Conservation (phyloP, 2,113 vertebrate genomes). For the Gila orcuttii region DNA sequence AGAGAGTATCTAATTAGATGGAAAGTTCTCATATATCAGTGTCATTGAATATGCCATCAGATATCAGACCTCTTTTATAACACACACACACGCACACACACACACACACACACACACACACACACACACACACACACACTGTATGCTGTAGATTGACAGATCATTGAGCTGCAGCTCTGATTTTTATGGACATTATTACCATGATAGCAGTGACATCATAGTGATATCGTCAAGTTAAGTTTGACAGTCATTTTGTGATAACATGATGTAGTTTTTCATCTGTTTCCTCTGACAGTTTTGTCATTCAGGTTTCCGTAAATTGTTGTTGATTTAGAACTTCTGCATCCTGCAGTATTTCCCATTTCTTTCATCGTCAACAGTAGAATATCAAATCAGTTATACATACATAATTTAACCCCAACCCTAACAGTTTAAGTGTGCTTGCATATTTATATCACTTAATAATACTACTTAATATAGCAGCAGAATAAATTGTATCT, state of each 20-base stretch:
- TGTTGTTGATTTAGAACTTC: constrained; percentile 36
- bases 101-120: background rate
- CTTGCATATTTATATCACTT: background rate
- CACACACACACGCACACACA: background rate
- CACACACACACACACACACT: background rate
- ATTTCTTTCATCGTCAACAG: background rate
- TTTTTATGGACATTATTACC: background rate
- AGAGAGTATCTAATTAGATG: background rate
- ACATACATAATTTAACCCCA: background rate
- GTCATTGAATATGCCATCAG: constrained; percentile 4
- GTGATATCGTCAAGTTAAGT: background rate
- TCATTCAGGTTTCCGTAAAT: constrained; percentile 51
- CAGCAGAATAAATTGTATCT: background rate
- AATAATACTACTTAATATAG: background rate
- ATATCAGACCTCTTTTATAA: background rate
- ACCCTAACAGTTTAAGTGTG: background rate
- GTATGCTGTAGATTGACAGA: background rate
- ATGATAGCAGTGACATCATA: constrained; percentile 6
- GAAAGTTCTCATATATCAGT: constrained; percentile 11
- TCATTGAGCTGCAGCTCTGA: background rate
- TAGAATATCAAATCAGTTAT: background rate
- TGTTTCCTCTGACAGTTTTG: constrained; percentile 60
- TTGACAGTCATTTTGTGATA: constrained; percentile 24
- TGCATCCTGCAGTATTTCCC: background rate
- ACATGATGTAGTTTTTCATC: constrained; percentile 46